A percentile compares a stretch with the other conserved stretches of the same genome.
These are phyloP conservation scores for Gonioctena quinquepunctata DNA, from an alignment of 1,140 invertebrate genomes.

Conservation along the genomic window DNA sequence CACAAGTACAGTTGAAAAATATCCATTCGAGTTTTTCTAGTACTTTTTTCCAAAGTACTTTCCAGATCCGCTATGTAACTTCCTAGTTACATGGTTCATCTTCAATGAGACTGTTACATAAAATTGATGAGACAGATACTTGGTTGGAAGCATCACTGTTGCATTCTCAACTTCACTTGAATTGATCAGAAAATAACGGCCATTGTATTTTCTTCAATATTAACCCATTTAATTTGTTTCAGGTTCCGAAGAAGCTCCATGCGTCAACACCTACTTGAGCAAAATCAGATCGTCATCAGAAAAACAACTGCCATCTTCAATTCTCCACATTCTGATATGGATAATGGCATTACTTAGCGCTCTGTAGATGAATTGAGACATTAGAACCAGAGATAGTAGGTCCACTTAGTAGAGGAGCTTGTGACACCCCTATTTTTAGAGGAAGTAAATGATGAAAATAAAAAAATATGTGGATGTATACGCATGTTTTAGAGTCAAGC, in stretches of 20 bases:
- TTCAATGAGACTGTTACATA: too few relatives aligned
- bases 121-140: too few relatives aligned
- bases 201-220: too few relatives aligned
- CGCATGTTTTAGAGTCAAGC: background rate
- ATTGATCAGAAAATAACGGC: too few relatives aligned
- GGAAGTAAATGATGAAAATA: background rate
- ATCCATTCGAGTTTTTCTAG: too few relatives aligned
- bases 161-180: too few relatives aligned
- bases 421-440: slow-evolving; percentile 10
- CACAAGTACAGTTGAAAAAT: too few relatives aligned
- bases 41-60: too few relatives aligned
- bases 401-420: slow-evolving; percentile 16
- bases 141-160: too few relatives aligned
- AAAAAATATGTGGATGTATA: slow-evolving; percentile 4
- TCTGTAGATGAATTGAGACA: slow-evolving; percentile 5
- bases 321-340: slow-evolving; percentile 17
- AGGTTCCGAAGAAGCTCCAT: slow-evolving; percentile 42
- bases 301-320: slow-evolving; percentile 4
- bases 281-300: slow-evolving; percentile 38
- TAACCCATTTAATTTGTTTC: too few relatives aligned
- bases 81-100: too few relatives aligned
- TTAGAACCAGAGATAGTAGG: background rate
- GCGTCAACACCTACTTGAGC: slow-evolving; percentile 46
- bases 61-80: too few relatives aligned
- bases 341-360: slow-evolving; percentile 5